Percentiles rank a stretch among this genome's conserved stretches.
Evolutionary conservation across 1,140 invertebrate genomes (phyloP).

Genomic region (Brachionus manjavacas): DNA sequence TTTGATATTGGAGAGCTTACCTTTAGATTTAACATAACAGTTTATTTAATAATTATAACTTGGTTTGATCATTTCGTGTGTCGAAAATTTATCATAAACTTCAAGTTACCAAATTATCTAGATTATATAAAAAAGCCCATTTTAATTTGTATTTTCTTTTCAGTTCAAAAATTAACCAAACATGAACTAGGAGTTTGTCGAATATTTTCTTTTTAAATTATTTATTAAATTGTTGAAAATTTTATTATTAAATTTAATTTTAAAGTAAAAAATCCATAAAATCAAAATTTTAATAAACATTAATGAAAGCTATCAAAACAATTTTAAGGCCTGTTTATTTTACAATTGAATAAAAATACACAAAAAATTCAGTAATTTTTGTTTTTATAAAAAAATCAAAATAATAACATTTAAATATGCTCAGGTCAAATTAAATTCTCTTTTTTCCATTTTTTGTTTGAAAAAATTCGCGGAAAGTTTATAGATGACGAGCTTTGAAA

Average conservation of each 20-base stretch:
- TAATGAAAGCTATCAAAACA: background rate
- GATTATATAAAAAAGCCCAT: too few relatives aligned
- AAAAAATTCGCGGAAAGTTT: slow-evolving; percentile 12
- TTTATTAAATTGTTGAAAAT: background rate
- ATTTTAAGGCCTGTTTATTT: background rate
- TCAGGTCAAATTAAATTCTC: slow-evolving; percentile 24
- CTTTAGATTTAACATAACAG: too few relatives aligned
- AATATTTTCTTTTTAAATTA: background rate
- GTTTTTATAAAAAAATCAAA: background rate
- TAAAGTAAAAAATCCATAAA: background rate
- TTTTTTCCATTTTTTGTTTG: slow-evolving; percentile 29
- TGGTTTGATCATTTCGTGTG: too few relatives aligned
- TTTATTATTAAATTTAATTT: background rate
- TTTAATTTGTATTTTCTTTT: too few relatives aligned
- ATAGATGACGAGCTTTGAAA: slow-evolving; percentile 10
- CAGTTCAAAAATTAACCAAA: too few relatives aligned
- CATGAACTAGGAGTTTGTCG: too few relatives aligned
- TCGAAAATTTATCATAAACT: too few relatives aligned
- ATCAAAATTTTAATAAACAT: background rate
- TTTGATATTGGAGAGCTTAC: too few relatives aligned
- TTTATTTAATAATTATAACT: too few relatives aligned
- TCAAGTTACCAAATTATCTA: too few relatives aligned
- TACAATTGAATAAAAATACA: background rate
- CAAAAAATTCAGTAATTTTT: background rate
- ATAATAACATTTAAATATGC: background rate